phyloP scores from a whole-genome alignment of 53 echinoderm and acorn worm genomes.

The Antedon mediterranea region DNA sequence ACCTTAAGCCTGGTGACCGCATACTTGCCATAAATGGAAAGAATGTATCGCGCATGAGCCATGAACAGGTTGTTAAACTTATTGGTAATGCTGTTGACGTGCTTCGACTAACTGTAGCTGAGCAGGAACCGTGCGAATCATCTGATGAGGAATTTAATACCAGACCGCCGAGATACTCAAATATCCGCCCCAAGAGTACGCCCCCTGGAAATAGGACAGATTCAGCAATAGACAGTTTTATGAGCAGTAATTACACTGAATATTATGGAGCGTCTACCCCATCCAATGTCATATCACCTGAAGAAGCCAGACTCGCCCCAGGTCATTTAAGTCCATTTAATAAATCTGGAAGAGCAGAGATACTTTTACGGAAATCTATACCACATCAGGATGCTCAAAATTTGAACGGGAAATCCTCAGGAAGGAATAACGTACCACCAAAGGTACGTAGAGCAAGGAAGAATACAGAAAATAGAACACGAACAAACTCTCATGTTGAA shows the following conservation, averaged over 20 bases:
- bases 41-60: conserved; percentile 69
- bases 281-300: not conserved
- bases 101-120: conserved; percentile 79
- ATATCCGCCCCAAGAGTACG: conserved; percentile 35
- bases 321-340: conserved; percentile 91
- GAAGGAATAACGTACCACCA: conserved; percentile 21
- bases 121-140: conserved; percentile 38
- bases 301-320: conserved; percentile 66
- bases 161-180: conserved; percentile 32
- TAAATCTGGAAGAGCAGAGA: conserved; percentile 34
- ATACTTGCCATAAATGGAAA: conserved; percentile 93
- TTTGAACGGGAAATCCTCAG: conserved; percentile 51
- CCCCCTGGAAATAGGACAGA: conserved; percentile 46
- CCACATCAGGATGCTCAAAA: conserved; percentile 33
- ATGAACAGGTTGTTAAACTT: conserved; percentile 89
- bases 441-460: conserved; percentile 35
- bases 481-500: conserved; percentile 30
- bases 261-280: conserved; percentile 2
- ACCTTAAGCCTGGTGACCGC: conserved; percentile 67
- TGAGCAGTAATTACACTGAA: conserved; percentile 12
- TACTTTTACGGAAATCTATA: conserved; percentile 25
- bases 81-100: conserved; percentile 75
- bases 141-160: conserved; percentile 72
- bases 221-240: conserved; percentile 51
- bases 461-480: conserved; percentile 32